Percentiles rank a stretch among this genome's conserved stretches.
Evolutionary conservation across 2,113 vertebrate genomes (phyloP).

Genomic region (Brienomyrus longianalis): DNA sequence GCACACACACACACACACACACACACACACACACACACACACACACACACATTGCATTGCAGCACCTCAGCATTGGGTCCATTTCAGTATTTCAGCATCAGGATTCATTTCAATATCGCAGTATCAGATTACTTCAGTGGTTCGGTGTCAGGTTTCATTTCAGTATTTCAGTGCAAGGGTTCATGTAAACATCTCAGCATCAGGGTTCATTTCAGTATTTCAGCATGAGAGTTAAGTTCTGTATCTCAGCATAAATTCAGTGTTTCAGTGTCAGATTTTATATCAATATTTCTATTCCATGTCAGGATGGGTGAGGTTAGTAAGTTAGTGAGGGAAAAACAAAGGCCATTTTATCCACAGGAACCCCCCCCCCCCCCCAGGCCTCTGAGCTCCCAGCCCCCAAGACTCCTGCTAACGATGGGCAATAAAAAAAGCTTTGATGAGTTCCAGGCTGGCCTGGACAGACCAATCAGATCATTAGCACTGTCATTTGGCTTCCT

Average conservation of each 20-base stretch:
- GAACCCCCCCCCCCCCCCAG: background rate
- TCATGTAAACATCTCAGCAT: too few relatives aligned
- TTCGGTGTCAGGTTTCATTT: too few relatives aligned
- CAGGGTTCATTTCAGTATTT: background rate
- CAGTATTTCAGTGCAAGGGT: too few relatives aligned
- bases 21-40: too few relatives aligned
- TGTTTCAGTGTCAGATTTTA: background rate
- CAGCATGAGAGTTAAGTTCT: background rate
- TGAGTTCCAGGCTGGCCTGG: background rate
- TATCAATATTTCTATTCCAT: background rate
- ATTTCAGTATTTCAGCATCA: background rate
- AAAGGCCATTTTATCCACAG: background rate
- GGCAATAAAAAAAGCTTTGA: background rate
- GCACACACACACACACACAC: too few relatives aligned
- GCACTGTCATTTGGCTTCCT: background rate
- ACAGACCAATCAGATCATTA: background rate
- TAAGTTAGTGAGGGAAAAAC: background rate
- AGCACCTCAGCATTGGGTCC: too few relatives aligned
- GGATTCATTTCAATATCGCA: too few relatives aligned
- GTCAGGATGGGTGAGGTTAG: background rate
- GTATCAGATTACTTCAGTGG: too few relatives aligned
- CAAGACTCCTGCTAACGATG: background rate
- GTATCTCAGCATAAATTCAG: background rate
- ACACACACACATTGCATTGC: too few relatives aligned
- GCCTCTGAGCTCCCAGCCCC: background rate